Conservation (phyloP, 2,888 invertebrate species). For the Aspidiotus destructor region DNA sequence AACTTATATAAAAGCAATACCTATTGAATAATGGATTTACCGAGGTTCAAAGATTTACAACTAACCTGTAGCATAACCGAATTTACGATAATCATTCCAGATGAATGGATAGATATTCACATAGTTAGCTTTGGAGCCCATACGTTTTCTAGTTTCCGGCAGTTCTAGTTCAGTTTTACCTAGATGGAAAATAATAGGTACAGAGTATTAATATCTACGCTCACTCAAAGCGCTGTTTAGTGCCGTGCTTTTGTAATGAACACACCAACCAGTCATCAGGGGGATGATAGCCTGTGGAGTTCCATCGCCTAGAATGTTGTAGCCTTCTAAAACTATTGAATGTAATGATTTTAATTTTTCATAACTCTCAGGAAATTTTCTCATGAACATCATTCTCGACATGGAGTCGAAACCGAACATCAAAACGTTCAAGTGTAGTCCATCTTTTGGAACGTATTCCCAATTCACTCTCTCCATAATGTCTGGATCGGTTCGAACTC, state of each 20-base stretch:
- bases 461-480: conserved; percentile 45
- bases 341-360: conserved; percentile 55
- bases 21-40: no score
- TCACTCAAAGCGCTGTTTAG: no score
- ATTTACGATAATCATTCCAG: conserved; percentile 65
- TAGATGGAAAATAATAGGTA: conserved; percentile 35
- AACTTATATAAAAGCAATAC: no score
- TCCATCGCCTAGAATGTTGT: conserved; percentile 76
- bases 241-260: no score
- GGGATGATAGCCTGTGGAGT: conserved; percentile 81
- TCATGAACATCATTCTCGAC: conserved; percentile 68
- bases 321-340: conserved; percentile 60
- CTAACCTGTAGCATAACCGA: conserved; percentile 48
- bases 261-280: conserved; percentile 62
- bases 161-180: conserved; percentile 62
- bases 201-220: no score
- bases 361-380: conserved; percentile 67
- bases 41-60: not conserved
- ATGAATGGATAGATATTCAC: conserved; percentile 76
- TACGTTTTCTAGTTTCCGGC: conserved; percentile 69
- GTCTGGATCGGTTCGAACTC: conserved; percentile 48
- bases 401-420: conserved; percentile 85
- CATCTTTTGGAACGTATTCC: conserved; percentile 45
- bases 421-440: conserved; percentile 58
- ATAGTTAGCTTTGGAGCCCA: conserved; percentile 50